Conservation (phyloP, 1,140 invertebrate genomes). For the Gryon sp. region DNA sequence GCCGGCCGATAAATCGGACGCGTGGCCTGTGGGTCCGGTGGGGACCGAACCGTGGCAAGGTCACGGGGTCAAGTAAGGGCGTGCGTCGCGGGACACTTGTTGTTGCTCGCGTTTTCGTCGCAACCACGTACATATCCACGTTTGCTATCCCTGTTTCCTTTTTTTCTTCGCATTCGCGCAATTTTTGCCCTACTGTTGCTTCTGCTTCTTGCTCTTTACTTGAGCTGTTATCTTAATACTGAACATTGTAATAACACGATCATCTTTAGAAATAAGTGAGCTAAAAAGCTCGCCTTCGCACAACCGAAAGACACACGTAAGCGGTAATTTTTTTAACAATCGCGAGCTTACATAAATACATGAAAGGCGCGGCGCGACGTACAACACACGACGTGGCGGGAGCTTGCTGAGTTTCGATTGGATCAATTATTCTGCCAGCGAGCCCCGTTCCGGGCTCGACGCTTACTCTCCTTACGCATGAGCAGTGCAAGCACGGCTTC, state of each 20-base stretch:
- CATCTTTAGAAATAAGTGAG: not conserved
- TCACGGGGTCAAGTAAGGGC: constrained; percentile 24
- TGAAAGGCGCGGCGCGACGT: constrained; percentile 46
- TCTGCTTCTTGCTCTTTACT: too few species aligned
- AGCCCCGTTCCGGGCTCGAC: constrained; percentile 62
- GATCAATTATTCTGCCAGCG: constrained; percentile 66
- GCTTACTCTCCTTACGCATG: constrained; percentile 64
- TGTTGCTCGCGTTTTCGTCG: constrained; percentile 41
- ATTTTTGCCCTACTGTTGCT: too few species aligned
- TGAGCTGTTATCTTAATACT: not conserved
- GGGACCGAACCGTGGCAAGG: constrained; percentile 14
- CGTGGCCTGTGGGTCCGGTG: not conserved
- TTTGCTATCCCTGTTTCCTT: not conserved
- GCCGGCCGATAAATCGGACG: not conserved
- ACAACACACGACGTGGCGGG: constrained; percentile 56
- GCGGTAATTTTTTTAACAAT: constrained; percentile 6
- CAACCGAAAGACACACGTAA: not conserved
- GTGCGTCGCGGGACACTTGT: constrained; percentile 62
- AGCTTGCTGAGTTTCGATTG: constrained; percentile 66
- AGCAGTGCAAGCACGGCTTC: constrained; percentile 55
- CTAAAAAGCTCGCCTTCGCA: constrained; percentile 8
- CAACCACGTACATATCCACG: constrained; percentile 36
- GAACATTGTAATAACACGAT: constrained; percentile 7
- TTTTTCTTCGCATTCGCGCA: too few species aligned
- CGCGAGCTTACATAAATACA: constrained; percentile 25